Conservation (phyloP, 1,140 invertebrate species). For the Drosophila azteca region DNA sequence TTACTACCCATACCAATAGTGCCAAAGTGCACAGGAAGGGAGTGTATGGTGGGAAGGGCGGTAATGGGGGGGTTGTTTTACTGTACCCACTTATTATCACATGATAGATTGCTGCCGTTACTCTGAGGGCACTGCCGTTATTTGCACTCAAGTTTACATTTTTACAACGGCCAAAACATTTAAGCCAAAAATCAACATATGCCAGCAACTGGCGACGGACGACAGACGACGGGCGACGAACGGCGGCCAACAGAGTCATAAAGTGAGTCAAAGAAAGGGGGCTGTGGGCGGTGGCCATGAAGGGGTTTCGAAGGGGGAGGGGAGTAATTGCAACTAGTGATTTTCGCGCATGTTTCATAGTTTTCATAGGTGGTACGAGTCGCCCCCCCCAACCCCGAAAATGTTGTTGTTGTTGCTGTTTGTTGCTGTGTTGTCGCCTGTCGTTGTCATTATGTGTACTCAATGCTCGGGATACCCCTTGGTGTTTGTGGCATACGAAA, state of each 20-base stretch:
- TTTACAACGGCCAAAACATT: conserved; percentile 77
- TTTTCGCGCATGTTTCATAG: conserved; percentile 78
- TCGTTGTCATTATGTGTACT: conserved; percentile 75
- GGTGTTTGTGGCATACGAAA: conserved; percentile 6
- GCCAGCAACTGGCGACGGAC: conserved; percentile 7
- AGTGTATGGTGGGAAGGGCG: too few relatives aligned
- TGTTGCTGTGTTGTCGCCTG: conserved; percentile 54
- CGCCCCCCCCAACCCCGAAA: conserved; percentile 34
- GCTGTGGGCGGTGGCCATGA: conserved; percentile 14
- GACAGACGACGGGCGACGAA: conserved; percentile 20
- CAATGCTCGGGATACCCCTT: conserved; percentile 28
- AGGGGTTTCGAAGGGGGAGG: too few relatives aligned
- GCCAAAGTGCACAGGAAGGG: too few relatives aligned
- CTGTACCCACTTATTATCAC: conserved; percentile 68
- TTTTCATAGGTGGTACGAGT: conserved; percentile 58
- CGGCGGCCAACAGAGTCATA: conserved; percentile 38
- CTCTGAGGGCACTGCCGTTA: conserved; percentile 67
- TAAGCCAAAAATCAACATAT: conserved; percentile 76
- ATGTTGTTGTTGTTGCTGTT: conserved; percentile 16
- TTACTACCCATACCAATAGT: too few relatives aligned
- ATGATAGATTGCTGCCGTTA: conserved; percentile 66
- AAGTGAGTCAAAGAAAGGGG: conserved; percentile 24
- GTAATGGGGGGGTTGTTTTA: too few relatives aligned
- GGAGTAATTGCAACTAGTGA: conserved; percentile 68
- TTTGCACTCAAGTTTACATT: conserved; percentile 78